Evolutionary conservation across 2,888 invertebrate genomes (phyloP), one percentile per base, ranked within the genome.

Genomic region (Tetrapedia diversipes): DNA sequence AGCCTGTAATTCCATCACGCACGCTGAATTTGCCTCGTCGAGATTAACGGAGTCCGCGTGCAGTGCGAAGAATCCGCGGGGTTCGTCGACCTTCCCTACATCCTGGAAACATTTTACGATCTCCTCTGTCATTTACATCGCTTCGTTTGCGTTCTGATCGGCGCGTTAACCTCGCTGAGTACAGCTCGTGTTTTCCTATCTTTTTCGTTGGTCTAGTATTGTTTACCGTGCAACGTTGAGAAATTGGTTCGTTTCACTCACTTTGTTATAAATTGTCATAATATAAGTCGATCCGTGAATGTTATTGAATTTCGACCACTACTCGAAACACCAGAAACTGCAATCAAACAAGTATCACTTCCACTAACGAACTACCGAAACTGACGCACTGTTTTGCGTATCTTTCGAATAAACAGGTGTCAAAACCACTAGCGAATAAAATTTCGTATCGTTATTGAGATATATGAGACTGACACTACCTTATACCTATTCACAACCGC

Each of bases 1-100:
- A 72, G 53, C 72, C 54, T 72, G 73, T 73, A 73, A 73, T 73
- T 66, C 66, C 66, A 76, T 76, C 76, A 57, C 54, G 73, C 73
- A 67, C 76, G 73, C 51, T 76, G 66, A 67, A 73, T 73, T 73
- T 73, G 66, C 61, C 22, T 34, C 65, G 37, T 16, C 51, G 76
- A 57, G 76, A 76, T 76, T 76, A 67, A 67, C 76, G 51, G 66
- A 66, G 59, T 45, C 51, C 73, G 39, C 57, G 66, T 57, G 54
- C 67, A 73, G 66, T 57, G 61, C 37, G 49, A 72, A 49, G 56
- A 72, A 61, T 61, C 49, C 45, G 8, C 10, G 37, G 56, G 43
- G 75, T 76, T 76, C 75, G 66, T 49, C 51, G 73, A 76, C 73
- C 76, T 73, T 22, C 34, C 73, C 34, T 61, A 29, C 65, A 61